phyloP scores from a whole-genome alignment of 2,888 invertebrate genomes.

The Rotaria sp. region DNA sequence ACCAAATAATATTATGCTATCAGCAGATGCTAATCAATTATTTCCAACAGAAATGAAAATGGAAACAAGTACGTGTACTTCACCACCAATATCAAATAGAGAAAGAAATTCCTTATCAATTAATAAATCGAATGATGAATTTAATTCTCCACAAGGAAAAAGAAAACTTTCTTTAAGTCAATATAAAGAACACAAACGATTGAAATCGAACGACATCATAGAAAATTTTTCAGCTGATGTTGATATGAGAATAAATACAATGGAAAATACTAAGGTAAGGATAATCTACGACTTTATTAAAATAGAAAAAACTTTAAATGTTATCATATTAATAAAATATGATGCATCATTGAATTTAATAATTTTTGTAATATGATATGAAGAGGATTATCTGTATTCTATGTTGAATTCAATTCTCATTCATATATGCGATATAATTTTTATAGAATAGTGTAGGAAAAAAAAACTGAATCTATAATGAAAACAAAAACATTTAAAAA shows the following conservation, averaged over 20 bases:
- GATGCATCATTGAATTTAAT: too few relatives aligned
- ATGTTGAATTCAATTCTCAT: too few relatives aligned
- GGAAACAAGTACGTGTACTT: neutral
- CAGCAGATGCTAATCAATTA: neutral
- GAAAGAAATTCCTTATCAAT: too few relatives aligned
- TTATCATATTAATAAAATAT: too few relatives aligned
- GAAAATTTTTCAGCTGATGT: neutral
- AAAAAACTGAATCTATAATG: too few relatives aligned
- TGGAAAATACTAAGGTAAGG: neutral
- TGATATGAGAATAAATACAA: neutral
- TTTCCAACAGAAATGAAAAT: neutral
- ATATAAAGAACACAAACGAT: neutral
- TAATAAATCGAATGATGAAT: neutral
- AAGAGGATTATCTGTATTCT: too few relatives aligned
- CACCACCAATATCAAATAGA: neutral
- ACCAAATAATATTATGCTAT: neutral
- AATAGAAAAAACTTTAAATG: too few relatives aligned
- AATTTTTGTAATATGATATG: too few relatives aligned
- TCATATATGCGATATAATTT: too few relatives aligned
- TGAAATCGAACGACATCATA: neutral
- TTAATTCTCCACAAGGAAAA: neutral
- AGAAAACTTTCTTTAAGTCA: neutral
- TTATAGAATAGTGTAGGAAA: too few relatives aligned
- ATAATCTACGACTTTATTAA: too few relatives aligned
- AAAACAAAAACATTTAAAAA: too few relatives aligned